Evolutionary conservation across 2,888 invertebrate genomes (phyloP).

Genomic region (Agrochola circellaris): DNA sequence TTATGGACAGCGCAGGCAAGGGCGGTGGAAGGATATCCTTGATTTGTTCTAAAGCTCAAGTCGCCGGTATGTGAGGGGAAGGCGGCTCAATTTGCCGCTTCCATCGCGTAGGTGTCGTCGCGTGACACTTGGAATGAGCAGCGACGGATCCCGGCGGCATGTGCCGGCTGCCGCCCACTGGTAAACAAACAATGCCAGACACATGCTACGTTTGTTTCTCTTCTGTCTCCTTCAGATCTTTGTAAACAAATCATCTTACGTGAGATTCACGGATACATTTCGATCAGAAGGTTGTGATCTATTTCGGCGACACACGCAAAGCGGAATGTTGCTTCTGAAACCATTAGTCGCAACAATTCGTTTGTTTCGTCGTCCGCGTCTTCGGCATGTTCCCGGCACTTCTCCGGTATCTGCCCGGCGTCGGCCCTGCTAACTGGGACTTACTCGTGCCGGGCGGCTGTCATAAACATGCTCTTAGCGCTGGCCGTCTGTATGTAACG

Average conservation of each 20-base stretch:
- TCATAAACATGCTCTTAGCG: slow-evolving; percentile 37
- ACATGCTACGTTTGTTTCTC: not conserved
- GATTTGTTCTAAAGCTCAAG: slow-evolving; percentile 61
- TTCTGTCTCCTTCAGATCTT: not conserved
- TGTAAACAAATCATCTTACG: not conserved
- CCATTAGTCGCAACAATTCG: not conserved
- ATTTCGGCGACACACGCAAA: not conserved
- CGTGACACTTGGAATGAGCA: slow-evolving; percentile 45
- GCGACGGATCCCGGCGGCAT: not conserved
- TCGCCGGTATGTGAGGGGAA: slow-evolving; percentile 45
- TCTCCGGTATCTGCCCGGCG: not conserved
- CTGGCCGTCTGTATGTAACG: slow-evolving; percentile 6
- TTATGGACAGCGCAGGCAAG: slow-evolving; percentile 25
- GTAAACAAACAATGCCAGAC: not conserved
- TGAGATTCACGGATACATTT: not conserved
- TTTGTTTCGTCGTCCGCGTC: not conserved
- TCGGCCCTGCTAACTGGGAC: not conserved
- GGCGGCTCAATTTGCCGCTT: slow-evolving; percentile 62
- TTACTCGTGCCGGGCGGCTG: not conserved
- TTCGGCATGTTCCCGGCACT: not conserved
- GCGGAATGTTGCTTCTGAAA: not conserved
- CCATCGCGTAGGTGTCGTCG: slow-evolving; percentile 64
- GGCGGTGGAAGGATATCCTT: slow-evolving; percentile 66
- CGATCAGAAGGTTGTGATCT: not conserved
- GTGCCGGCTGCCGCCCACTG: slow-evolving; percentile 17